Conservation (phyloP, 2,797 vertebrate genomes). For the Cetoscarus ocellatus region DNA sequence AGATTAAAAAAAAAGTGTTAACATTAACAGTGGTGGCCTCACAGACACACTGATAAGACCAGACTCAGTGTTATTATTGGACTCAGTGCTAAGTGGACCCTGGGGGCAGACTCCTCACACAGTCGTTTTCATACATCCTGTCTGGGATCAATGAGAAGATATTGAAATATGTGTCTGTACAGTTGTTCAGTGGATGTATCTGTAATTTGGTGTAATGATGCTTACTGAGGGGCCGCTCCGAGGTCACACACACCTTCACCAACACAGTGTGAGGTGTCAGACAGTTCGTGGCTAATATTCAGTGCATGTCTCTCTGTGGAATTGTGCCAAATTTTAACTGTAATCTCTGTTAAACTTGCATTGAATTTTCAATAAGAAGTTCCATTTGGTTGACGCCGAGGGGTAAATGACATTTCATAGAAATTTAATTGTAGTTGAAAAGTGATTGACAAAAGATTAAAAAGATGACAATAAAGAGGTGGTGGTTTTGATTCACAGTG, state of each 20-base stretch:
- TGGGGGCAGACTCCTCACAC: conserved; percentile 55
- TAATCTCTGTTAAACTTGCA: neutral
- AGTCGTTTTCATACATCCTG: conserved; percentile 67
- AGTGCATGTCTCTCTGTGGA: neutral
- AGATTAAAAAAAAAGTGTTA: neutral
- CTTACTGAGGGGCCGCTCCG: conserved; percentile 28
- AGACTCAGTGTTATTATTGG: conserved; percentile 73
- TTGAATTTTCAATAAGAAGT: no score
- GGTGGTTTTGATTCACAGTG: no score
- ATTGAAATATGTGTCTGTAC: conserved; percentile 63
- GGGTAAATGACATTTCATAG: no score
- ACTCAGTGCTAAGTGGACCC: conserved; percentile 74
- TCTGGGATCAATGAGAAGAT: conserved; percentile 69
- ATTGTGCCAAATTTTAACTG: no score
- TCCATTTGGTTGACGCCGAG: no score
- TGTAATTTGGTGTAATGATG: conserved; percentile 58
- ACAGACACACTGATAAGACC: conserved; percentile 65
- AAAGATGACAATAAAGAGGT: no score
- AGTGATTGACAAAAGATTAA: no score
- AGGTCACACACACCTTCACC: conserved; percentile 24
- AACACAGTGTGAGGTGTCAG: conserved; percentile 13
- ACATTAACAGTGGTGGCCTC: conserved; percentile 16
- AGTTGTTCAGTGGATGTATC: conserved; percentile 31
- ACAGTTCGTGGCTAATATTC: neutral
- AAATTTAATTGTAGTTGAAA: no score